Base-by-base conservation (phyloP, 2,797 vertebrate genomes). In the Cottoperca gobio region DNA sequence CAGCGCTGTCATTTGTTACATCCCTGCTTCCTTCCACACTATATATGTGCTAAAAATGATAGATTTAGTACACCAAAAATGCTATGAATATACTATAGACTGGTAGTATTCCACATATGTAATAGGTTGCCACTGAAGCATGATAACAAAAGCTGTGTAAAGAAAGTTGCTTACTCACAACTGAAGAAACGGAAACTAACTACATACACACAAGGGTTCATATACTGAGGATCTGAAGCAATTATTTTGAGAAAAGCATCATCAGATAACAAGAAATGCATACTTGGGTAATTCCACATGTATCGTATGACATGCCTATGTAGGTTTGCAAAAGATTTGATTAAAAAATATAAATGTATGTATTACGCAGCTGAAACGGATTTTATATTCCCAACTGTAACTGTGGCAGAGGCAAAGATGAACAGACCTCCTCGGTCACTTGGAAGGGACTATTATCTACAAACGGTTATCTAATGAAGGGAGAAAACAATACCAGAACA, bases 11-110 rank as follows among this genome's bases (percentile, higher is more conserved):
- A n/a, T 90, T 90, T 91, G 70, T 86, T 83, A 81, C 70, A 50
- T 78, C 49, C 57, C 13, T 21, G 70, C 59, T 62, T 75, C 55
- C 39, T 43, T 66, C 49, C 85, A 82, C 68, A 83, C 85, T 88
- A 88, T 50, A 50, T 80, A 82, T 89, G 57, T 75, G 84, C 83
- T 84, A 88, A 82, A 82, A 83, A 79, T 78, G 50, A 75, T 81
- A 31, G 33, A 90, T 91, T 64, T 82, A 80, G 81, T 78, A 71
- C 69, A 76, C 64, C 8, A 55, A 63, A 82, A 76, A 79, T 73
- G 61, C 75, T 78, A 62, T 86, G 61, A 87, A 86, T 88, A 85
- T 70, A 79, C 43, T 45, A 75, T 35, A 60, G 67, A 37, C 55
- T 53, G 31, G 49, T 23, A 70, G 50, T 1, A 2, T 79, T 68